These are phyloP conservation scores for Micrasema longulum DNA, from an alignment of 1,140 invertebrate species.

Conservation along the genomic window DNA sequence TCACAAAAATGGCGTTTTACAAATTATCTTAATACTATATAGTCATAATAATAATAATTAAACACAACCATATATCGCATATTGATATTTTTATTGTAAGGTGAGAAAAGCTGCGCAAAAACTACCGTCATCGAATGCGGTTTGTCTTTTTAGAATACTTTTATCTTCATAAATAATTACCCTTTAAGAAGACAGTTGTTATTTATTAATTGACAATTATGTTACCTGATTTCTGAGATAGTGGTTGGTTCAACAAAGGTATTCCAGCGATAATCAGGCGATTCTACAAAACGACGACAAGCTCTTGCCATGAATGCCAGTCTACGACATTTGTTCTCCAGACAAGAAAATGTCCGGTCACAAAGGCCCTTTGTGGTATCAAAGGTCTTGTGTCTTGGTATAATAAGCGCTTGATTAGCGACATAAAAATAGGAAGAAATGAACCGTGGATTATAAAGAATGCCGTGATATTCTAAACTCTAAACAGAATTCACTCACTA, in stretches of 20 bases:
- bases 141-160: no score
- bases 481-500: neutral
- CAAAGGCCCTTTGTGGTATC: conserved; percentile 27
- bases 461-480: neutral
- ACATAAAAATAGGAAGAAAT: neutral
- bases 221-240: conserved; percentile 2
- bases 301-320: conserved; percentile 10
- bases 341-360: conserved; percentile 12
- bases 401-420: neutral
- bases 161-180: no score
- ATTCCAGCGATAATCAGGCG: conserved; percentile 1
- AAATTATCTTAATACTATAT: no score
- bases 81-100: no score
- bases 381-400: neutral
- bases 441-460: neutral
- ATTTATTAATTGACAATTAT: no score
- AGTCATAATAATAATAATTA: no score
- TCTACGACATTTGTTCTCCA: conserved; percentile 27
- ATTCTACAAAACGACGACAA: conserved; percentile 20
- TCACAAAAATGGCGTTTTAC: no score
- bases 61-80: no score
- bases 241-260: conserved; percentile 1
- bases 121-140: no score
- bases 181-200: no score
- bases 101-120: no score